phyloP scores from a whole-genome alignment of 2,113 vertebrate species.

The Myiagra hebetior region DNA sequence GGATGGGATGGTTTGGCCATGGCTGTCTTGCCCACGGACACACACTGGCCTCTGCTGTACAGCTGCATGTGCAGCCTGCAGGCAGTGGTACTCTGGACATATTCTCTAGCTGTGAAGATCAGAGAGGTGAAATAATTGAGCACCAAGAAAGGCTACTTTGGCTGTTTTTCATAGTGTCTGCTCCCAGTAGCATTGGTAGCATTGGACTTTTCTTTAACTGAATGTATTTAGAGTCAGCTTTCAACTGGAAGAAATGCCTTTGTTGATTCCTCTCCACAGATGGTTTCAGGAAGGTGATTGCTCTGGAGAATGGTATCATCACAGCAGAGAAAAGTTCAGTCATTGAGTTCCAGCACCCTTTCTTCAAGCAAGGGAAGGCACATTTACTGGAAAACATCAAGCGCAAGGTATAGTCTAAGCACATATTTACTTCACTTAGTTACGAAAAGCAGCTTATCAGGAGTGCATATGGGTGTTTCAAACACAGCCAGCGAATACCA shows the following conservation, averaged over 20 bases:
- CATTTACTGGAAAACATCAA: conserved; percentile 71
- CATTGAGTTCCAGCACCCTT: conserved; percentile 73
- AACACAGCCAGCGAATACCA: neutral
- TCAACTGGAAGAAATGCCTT: neutral
- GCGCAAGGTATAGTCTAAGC: conserved; percentile 63
- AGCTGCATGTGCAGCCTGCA: neutral
- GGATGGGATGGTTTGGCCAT: neutral
- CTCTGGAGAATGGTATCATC: conserved; percentile 54
- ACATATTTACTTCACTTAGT: neutral
- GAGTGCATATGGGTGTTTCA: neutral
- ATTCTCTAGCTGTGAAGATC: neutral
- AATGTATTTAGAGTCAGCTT: neutral
- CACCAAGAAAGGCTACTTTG: neutral
- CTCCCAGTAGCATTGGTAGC: neutral
- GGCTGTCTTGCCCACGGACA: accelerated
- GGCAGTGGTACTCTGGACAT: neutral
- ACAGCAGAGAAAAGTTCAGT: conserved; percentile 32
- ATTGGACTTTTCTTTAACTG: neutral
- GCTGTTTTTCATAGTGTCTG: neutral
- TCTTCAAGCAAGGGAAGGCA: conserved; percentile 69
- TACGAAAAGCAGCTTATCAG: neutral
- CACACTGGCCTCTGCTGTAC: neutral
- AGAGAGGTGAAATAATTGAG: neutral
- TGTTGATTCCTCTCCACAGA: conserved; percentile 39
- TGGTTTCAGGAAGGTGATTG: conserved; percentile 74